Conservation (phyloP, 2,113 vertebrate species). For the Tor tambroides region DNA sequence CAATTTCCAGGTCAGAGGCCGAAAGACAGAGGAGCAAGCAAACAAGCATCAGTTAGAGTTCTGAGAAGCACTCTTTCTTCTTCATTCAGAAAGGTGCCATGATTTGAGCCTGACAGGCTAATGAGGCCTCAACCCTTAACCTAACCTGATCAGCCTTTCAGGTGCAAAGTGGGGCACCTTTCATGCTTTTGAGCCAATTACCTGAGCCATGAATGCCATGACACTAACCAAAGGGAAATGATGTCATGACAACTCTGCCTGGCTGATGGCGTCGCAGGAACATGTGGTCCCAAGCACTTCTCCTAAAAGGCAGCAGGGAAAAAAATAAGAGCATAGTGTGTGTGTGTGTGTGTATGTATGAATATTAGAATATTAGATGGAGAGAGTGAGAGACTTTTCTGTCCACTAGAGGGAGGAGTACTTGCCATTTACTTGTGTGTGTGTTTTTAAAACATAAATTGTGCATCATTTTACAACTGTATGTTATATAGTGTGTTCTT, state of each 20-base stretch:
- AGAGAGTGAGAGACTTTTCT: neutral
- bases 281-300: neutral
- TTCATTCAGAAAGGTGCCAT: neutral
- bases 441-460: neutral
- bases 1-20: neutral
- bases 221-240: neutral
- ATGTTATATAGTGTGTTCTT: neutral
- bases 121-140: neutral
- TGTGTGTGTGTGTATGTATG: no score
- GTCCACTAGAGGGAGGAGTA: neutral
- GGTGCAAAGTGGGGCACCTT: neutral
- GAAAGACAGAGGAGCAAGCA: neutral
- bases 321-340: neutral
- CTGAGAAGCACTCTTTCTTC: neutral
- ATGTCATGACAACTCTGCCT: neutral
- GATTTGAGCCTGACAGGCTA: neutral
- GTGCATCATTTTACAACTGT: neutral
- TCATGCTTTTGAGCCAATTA: neutral
- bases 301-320: neutral
- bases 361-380: no score
- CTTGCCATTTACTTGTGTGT: neutral
- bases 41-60: slow-evolving; percentile 1
- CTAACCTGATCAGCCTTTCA: neutral
- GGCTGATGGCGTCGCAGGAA: neutral
- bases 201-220: neutral